phyloP scores from a whole-genome alignment of 2,888 invertebrate species.

The Dicyrtomina minuta region DNA sequence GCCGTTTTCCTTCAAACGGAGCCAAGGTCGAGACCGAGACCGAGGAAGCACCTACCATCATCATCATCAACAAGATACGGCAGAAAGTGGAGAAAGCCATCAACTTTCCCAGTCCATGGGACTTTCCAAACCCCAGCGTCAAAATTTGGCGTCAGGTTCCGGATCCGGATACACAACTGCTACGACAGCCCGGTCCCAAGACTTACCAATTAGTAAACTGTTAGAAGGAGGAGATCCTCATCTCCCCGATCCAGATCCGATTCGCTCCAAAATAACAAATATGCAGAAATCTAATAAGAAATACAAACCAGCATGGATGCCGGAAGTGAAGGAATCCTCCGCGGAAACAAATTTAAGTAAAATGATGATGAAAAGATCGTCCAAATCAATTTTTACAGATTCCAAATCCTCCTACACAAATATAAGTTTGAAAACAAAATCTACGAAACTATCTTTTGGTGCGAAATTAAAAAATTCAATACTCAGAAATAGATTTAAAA shows the following conservation, averaged over 20 bases:
- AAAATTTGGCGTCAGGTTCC: neutral
- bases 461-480: neutral
- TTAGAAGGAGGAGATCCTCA: neutral
- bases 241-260: neutral
- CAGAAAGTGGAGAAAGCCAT: neutral
- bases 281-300: neutral
- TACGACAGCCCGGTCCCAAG: neutral
- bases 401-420: neutral
- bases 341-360: conserved; percentile 2
- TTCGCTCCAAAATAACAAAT: too few species aligned
- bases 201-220: neutral
- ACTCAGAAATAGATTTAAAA: neutral
- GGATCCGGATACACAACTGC: neutral
- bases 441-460: neutral
- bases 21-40: neutral
- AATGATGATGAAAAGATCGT: neutral
- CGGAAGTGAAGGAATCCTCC: neutral
- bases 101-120: neutral
- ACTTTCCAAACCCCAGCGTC: neutral
- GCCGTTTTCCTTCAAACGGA: conserved; percentile 9
- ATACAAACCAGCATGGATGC: conserved; percentile 1
- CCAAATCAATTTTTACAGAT: neutral
- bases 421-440: neutral
- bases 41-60: too few species aligned
- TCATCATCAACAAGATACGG: neutral